These are phyloP conservation scores for Papilio machaon DNA, from an alignment of 1,140 invertebrate species.

Conservation along the genomic window DNA sequence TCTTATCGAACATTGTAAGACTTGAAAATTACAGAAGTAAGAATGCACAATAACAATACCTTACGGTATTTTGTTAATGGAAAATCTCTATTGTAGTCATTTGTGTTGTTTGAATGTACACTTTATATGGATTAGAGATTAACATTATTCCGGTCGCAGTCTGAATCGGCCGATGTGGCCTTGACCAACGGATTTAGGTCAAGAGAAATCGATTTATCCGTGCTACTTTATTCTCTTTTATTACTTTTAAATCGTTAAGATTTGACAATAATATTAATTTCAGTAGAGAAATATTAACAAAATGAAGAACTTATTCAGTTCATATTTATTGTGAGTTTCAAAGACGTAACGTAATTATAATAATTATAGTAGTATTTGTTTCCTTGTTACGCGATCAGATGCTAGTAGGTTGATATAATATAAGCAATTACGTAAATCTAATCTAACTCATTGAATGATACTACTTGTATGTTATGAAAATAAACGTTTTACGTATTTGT, in stretches of 20 bases:
- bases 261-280: background rate
- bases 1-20: background rate
- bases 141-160: slow-evolving; percentile 54
- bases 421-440: slow-evolving; percentile 4
- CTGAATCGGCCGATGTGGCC: slow-evolving; percentile 60
- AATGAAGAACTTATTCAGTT: background rate
- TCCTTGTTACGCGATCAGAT: background rate
- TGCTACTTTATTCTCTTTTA: slow-evolving; percentile 47
- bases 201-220: slow-evolving; percentile 73
- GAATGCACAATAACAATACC: background rate
- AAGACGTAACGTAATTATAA: background rate
- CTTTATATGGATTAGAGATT: slow-evolving; percentile 29
- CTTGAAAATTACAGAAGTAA: background rate
- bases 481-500: background rate
- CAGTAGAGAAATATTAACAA: background rate
- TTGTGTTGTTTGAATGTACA: background rate
- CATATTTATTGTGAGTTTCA: background rate
- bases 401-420: background rate
- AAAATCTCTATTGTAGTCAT: background rate
- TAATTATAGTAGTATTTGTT: background rate
- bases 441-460: background rate
- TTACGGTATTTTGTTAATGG: background rate
- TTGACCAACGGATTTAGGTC: slow-evolving; percentile 74
- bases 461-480: background rate
- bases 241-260: slow-evolving; percentile 36